Percentiles rank a stretch among this genome's conserved stretches.
Conservation (phyloP, 2,113 vertebrate genomes). For the Triplophysa tibetana region DNA sequence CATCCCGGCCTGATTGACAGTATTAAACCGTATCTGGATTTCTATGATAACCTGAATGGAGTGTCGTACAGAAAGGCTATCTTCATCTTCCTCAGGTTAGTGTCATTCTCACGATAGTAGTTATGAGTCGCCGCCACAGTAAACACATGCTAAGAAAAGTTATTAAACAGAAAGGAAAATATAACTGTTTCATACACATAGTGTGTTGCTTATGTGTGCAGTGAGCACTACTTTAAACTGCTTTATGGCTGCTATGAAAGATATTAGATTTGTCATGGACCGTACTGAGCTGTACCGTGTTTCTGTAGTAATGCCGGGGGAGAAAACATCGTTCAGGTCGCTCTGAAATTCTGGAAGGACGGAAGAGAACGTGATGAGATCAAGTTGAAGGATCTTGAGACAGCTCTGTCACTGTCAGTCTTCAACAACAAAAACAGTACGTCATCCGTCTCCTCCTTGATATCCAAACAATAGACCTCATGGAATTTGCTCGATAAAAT, state of each 20-base stretch:
- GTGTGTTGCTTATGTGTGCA: too few species aligned
- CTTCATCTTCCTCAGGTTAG: constrained; percentile 95
- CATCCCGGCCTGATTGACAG: constrained; percentile 88
- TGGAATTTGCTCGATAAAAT: too few species aligned
- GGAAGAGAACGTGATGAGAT: constrained; percentile 84
- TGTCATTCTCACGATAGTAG: neutral
- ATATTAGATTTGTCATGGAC: too few species aligned
- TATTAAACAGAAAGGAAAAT: too few species aligned
- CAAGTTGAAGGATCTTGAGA: constrained; percentile 84
- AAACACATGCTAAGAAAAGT: too few species aligned
- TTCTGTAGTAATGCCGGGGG: constrained; percentile 86
- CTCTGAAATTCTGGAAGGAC: constrained; percentile 83
- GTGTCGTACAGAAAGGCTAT: constrained; percentile 88
- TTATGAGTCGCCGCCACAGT: too few species aligned
- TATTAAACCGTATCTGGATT: constrained; percentile 92
- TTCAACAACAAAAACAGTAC: constrained; percentile 94
- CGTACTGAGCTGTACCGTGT: neutral
- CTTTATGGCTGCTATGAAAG: too few species aligned
- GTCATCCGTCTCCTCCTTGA: constrained; percentile 52
- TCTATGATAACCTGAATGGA: constrained; percentile 82
- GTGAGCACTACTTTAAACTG: too few species aligned
- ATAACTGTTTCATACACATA: too few species aligned
- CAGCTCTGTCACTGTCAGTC: constrained; percentile 74
- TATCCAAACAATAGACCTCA: too few species aligned
- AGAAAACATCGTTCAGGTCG: constrained; percentile 79